Evolutionary conservation across 2,113 vertebrate genomes (phyloP), one percentile per base, ranked within the genome.

Genomic region (Myotis yumanensis): DNA sequence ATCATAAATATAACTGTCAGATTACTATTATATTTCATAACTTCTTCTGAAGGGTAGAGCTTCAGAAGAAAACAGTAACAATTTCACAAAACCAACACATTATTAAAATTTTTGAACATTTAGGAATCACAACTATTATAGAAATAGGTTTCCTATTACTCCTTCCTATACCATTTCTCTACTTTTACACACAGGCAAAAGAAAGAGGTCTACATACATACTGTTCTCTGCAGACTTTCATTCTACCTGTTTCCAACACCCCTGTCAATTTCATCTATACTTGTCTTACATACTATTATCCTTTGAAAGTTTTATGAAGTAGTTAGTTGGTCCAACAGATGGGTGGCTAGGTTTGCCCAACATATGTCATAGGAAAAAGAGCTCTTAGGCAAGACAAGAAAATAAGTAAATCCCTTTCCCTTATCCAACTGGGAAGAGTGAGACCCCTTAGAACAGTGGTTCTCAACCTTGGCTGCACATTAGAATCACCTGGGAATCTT

Each of bases 301-400:
- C 79, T 86, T 62, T 96, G 89, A 93, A 97, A 97, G 94, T 97
- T 97, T 96, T 95, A 97, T 97, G 96, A 97, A 95, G 90, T 93
- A 90, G 88, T 66, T 93, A 90, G 86, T 71, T 94, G 64, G 89
- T 68, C 75, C 93, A 96, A 96, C 95, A 97, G 95, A 96, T 94
- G 96, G 96, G 52, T 92, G 18, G 90, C 95, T 96, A 89, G 85
- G 23, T 82, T 64, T 95, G 80, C 51, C 75, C 83, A 84, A 86
- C 93, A 96, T 81, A 95, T 94, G 96, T 51, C 68, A 4, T 11
- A 91, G 72, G 57, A 84, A 90, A 93, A 95, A 75, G 35, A 80
- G 51, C 83, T 93, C 79, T 76, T 23, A 54, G 46, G 43, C n/a
- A 94, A 90, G 64, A 91, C 37, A 93, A 81, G 54, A 88, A 96